Conservation (phyloP, 2,113 vertebrate species). For the Poicephalus meyeri region DNA sequence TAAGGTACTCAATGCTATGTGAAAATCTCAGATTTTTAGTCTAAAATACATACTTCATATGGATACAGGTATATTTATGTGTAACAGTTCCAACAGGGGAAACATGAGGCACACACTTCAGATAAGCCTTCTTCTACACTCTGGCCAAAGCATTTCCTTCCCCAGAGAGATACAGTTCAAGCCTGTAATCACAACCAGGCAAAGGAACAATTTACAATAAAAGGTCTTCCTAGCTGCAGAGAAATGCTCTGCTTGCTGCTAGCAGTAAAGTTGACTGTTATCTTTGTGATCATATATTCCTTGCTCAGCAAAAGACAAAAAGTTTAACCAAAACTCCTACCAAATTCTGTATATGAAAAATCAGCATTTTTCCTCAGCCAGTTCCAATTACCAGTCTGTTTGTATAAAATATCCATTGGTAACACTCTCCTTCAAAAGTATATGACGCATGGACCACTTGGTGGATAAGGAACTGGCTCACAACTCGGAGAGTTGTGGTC, state of each 20-base stretch:
- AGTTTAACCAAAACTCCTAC: background rate
- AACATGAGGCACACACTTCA: background rate
- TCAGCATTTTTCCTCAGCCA: background rate
- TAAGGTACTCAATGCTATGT: background rate
- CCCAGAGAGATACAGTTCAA: background rate
- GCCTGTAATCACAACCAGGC: background rate
- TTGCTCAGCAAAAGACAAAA: background rate
- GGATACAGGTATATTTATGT: background rate
- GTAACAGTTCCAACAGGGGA: background rate
- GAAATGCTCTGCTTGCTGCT: background rate
- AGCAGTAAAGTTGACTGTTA: background rate
- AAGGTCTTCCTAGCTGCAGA: background rate
- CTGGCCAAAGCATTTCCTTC: background rate
- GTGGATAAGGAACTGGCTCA: background rate
- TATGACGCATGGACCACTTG: background rate
- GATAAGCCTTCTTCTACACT: background rate
- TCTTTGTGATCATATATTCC: background rate
- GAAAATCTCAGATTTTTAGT: background rate
- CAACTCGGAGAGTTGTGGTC: background rate
- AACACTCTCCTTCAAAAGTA: background rate
- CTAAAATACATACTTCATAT: background rate
- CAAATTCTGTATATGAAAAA: background rate
- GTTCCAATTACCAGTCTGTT: background rate
- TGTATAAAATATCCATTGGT: background rate
- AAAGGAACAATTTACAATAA: background rate